Conservation (phyloP, 2,888 invertebrate genomes). For the Lasioglossum leucozonium region DNA sequence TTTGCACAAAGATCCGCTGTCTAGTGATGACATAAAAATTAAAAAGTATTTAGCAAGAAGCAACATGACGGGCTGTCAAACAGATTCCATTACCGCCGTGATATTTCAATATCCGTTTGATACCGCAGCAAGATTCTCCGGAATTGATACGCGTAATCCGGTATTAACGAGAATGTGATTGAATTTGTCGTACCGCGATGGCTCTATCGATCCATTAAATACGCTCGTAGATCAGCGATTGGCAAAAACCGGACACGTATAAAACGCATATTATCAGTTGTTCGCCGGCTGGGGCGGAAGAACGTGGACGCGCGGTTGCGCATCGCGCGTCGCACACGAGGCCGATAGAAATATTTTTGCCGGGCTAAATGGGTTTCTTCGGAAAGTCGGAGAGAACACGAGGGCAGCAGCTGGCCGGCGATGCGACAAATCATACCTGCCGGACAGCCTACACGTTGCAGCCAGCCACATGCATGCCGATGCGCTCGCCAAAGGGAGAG, state of each 20-base stretch:
- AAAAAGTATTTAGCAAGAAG: not conserved
- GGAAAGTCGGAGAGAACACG: slow-evolving; percentile 67
- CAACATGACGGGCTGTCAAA: not conserved
- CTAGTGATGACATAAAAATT: too few species aligned
- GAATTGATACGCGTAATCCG: not conserved
- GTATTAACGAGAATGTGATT: not conserved
- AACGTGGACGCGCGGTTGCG: slow-evolving; percentile 27
- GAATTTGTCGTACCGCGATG: not conserved
- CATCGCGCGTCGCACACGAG: slow-evolving; percentile 42
- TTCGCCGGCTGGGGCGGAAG: slow-evolving; percentile 30
- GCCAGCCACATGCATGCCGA: slow-evolving; percentile 50
- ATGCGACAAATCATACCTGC: slow-evolving; percentile 81
- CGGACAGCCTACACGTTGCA: slow-evolving; percentile 74
- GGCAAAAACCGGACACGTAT: slow-evolving; percentile 24
- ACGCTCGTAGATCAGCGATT: slow-evolving; percentile 27
- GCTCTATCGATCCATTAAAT: slow-evolving; percentile 16
- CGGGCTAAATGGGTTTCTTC: slow-evolving; percentile 65
- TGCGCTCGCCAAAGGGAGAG: slow-evolving; percentile 55
- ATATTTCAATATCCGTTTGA: not conserved
- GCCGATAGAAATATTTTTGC: slow-evolving; percentile 66
- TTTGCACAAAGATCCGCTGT: too few species aligned
- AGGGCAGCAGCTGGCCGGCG: slow-evolving; percentile 80
- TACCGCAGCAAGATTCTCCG: not conserved
- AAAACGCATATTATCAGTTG: slow-evolving; percentile 28
- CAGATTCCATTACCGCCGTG: not conserved